phyloP scores from a whole-genome alignment of 2,888 invertebrate genomes.

The Lobophora halterata region DNA sequence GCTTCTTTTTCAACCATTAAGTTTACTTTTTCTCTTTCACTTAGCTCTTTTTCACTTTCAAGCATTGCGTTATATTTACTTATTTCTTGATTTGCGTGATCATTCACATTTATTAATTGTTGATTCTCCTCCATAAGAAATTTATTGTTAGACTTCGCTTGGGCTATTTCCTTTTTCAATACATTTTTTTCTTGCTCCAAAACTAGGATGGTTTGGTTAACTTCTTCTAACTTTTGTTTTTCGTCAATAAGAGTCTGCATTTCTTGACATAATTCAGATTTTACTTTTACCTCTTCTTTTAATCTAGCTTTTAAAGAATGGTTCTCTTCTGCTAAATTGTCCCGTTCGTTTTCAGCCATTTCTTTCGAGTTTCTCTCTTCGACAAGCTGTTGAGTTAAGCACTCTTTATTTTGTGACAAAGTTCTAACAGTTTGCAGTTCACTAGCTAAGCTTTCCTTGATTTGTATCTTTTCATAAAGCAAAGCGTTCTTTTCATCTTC shows the following conservation, averaged over 20 bases:
- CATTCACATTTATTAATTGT: slow-evolving; percentile 5
- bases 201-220: background rate
- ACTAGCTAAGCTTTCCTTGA: slow-evolving; percentile 29
- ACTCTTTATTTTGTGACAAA: slow-evolving; percentile 40
- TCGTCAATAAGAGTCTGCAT: slow-evolving; percentile 11
- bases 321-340: slow-evolving; percentile 32
- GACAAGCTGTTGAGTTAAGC: slow-evolving; percentile 42
- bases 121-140: slow-evolving; percentile 15
- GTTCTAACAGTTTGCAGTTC: slow-evolving; percentile 26
- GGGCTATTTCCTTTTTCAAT: slow-evolving; percentile 11
- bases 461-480: slow-evolving; percentile 25
- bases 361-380: slow-evolving; percentile 45
- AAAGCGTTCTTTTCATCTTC: slow-evolving; percentile 29
- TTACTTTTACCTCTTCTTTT: slow-evolving; percentile 6
- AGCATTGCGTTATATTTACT: slow-evolving; percentile 6
- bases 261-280: slow-evolving; percentile 19
- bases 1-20: slow-evolving; percentile 14
- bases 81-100: slow-evolving; percentile 5
- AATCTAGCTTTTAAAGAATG: slow-evolving; percentile 30
- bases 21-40: slow-evolving; percentile 8
- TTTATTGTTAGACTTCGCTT: slow-evolving; percentile 11
- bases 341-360: slow-evolving; percentile 42
- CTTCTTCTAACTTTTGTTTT: slow-evolving; percentile 8
- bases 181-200: slow-evolving; percentile 12
- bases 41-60: slow-evolving; percentile 9